These are phyloP conservation scores for Rhinolophus ferrumequinum DNA, from an alignment of 2,113 vertebrate species.

Conservation along the genomic window DNA sequence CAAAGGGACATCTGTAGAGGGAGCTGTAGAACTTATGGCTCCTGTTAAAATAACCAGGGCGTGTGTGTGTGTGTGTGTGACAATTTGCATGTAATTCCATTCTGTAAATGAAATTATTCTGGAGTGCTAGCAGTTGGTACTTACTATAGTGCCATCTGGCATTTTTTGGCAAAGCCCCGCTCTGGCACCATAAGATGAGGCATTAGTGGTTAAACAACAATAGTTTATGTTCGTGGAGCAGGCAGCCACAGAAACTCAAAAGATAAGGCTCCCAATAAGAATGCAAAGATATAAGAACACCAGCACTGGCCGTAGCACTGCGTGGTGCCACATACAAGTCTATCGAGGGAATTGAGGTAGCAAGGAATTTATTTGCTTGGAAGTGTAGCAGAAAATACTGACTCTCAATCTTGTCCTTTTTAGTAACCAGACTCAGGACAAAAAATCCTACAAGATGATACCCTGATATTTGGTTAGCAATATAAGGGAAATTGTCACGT, in stretches of 20 bases:
- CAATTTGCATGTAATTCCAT: background rate
- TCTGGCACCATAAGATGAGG: background rate
- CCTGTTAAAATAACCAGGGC: background rate
- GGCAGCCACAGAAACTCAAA: background rate
- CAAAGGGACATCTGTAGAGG: background rate
- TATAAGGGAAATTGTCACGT: background rate
- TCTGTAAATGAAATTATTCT: conserved; percentile 4
- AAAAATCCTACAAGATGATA: background rate
- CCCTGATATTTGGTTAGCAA: background rate
- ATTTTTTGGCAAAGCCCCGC: conserved; percentile 1
- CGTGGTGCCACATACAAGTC: background rate
- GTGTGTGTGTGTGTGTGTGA: background rate
- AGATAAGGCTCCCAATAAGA: background rate
- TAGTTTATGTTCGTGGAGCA: background rate
- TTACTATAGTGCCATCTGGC: background rate
- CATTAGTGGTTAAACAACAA: background rate
- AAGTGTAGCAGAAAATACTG: background rate
- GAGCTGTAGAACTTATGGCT: background rate
- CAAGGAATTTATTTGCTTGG: background rate
- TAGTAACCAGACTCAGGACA: background rate
- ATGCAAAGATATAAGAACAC: background rate
- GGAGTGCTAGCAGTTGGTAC: background rate
- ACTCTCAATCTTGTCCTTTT: background rate
- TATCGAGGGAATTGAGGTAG: background rate
- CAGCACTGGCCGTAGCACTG: background rate